phyloP scores from a whole-genome alignment of 2,888 invertebrate genomes.

The Omphaloscelis lunosa region DNA sequence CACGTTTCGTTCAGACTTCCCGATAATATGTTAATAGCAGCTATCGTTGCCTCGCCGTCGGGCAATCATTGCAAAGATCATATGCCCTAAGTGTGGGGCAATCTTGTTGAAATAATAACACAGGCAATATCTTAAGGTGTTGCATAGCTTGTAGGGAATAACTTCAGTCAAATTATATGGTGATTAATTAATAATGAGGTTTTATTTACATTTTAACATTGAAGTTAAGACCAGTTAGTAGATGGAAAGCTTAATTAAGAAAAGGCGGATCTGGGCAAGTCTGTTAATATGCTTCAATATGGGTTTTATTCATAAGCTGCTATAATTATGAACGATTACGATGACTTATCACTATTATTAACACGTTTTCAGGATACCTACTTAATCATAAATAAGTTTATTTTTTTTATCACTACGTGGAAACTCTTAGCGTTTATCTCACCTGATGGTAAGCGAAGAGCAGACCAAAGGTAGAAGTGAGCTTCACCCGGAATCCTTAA shows the following conservation, averaged over 20 bases:
- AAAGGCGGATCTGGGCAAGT: background rate
- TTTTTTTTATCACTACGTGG: no score
- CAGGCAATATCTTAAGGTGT: conserved; percentile 6
- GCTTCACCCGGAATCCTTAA: no score
- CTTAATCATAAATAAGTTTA: no score
- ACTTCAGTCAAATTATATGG: background rate
- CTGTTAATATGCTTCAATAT: background rate
- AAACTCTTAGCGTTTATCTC: no score
- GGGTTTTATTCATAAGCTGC: background rate
- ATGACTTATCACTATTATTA: conserved; percentile 1
- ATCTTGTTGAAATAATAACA: conserved; percentile 60
- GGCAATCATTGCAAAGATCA: conserved; percentile 65
- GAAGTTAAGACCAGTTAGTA: conserved; percentile 3
- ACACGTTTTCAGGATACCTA: no score
- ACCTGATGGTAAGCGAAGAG: no score
- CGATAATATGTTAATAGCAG: conserved; percentile 60
- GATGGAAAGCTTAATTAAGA: background rate
- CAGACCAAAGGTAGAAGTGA: no score
- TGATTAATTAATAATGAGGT: conserved; percentile 33
- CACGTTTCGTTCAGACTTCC: conserved; percentile 34
- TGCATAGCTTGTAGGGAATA: background rate
- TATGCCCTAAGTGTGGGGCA: conserved; percentile 40
- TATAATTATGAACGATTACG: conserved; percentile 6
- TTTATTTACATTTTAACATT: conserved; percentile 38
- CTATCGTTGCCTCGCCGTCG: conserved; percentile 52